These are phyloP conservation scores for Drosophila neotestacea DNA, from an alignment of 2,888 invertebrate species.

Conservation along the genomic window DNA sequence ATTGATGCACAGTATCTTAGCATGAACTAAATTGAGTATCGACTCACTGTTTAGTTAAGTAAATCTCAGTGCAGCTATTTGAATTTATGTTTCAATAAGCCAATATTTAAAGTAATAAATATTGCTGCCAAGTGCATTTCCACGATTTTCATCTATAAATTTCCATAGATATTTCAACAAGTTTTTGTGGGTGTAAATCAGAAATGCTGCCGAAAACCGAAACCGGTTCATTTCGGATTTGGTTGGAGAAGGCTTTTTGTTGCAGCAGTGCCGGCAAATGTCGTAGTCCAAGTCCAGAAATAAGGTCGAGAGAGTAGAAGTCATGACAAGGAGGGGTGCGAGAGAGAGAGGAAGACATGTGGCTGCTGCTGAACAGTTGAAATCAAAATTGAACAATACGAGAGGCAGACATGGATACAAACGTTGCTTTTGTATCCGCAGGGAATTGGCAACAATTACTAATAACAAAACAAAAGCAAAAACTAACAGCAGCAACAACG, in stretches of 20 bases:
- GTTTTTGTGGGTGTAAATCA: slow-evolving; percentile 33
- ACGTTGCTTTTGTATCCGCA: slow-evolving; percentile 55
- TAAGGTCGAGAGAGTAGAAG: slow-evolving; percentile 48
- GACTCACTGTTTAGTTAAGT: too few species aligned
- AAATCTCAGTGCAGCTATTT: background rate
- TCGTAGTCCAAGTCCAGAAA: slow-evolving; percentile 60
- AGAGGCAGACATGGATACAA: slow-evolving; percentile 57
- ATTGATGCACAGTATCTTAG: too few species aligned
- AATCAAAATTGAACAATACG: slow-evolving; percentile 66
- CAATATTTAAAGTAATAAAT: slow-evolving; percentile 5
- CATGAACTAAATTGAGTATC: too few species aligned
- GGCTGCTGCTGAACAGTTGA: slow-evolving; percentile 43
- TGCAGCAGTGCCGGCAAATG: slow-evolving; percentile 53
- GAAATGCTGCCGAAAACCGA: slow-evolving; percentile 43
- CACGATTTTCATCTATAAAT: slow-evolving; percentile 9
- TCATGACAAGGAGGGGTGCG: background rate
- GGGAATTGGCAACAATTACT: slow-evolving; percentile 77
- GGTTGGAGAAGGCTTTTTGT: slow-evolving; percentile 16
- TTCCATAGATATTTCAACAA: slow-evolving; percentile 42
- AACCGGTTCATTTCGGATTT: slow-evolving; percentile 43
- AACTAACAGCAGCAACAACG: slow-evolving; percentile 31
- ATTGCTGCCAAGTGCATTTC: slow-evolving; percentile 4
- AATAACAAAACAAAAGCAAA: slow-evolving; percentile 58
- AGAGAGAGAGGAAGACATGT: slow-evolving; percentile 5
- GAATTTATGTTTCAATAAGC: background rate